A percentile compares a stretch with the other conserved stretches of the same genome.
Conservation (phyloP, 2,113 vertebrate species). For the Leuciscus idus region DNA sequence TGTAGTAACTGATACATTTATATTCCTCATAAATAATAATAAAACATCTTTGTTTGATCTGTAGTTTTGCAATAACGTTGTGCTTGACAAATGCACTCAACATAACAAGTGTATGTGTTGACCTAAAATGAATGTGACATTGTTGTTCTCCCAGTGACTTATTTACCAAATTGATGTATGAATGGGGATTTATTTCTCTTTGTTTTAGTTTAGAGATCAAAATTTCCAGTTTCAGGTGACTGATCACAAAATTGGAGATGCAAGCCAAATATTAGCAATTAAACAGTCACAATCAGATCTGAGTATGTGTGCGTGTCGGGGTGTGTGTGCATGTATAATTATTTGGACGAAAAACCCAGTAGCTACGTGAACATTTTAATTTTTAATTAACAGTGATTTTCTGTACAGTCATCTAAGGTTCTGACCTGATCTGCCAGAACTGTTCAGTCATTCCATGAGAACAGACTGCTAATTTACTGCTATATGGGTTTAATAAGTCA, state of each 20-base stretch:
- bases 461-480: background rate
- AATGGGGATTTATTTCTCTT: background rate
- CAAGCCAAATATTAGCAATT: conserved; percentile 33
- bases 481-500: background rate
- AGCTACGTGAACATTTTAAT: conserved; percentile 26
- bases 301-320: background rate
- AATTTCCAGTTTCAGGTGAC: conserved; percentile 33
- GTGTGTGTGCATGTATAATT: background rate
- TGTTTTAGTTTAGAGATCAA: conserved; percentile 6
- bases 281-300: conserved; percentile 25
- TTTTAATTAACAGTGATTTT: conserved; percentile 35
- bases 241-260: conserved; percentile 36
- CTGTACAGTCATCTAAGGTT: conserved; percentile 23
- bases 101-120: background rate
- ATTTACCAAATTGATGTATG: background rate
- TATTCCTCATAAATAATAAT: background rate
- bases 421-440: conserved; percentile 12
- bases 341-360: conserved; percentile 31
- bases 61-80: background rate
- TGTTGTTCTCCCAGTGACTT: conserved; percentile 7
- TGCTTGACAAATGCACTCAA: background rate
- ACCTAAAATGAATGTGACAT: conserved; percentile 16
- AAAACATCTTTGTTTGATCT: background rate
- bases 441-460: background rate
- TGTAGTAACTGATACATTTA: background rate